Evolutionary conservation across 2,888 invertebrate genomes (phyloP), one percentile per base, ranked within the genome.

Genomic region (Noctua pronuba): DNA sequence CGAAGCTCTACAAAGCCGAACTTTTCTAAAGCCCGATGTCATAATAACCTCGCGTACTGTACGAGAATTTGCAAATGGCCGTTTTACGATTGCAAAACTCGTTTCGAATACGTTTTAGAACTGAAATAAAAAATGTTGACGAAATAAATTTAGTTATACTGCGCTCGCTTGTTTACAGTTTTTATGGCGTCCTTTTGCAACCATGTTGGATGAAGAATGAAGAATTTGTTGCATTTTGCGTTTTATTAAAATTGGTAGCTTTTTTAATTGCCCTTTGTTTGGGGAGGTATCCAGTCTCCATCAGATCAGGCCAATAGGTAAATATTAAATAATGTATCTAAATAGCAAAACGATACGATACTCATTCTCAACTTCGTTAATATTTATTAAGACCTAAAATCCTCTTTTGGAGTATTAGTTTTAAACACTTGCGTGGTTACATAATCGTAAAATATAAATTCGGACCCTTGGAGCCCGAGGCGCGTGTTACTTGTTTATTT

Each of bases 11-110:
- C 76, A 52, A 58, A 75, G 0, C 28, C 65, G 21, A 79, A 35
- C 18, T 66, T 35, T 24, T 76, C 44, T 16, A 66, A 82, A 82
- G 8, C 28, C 38, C 58, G 41, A 76, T 60, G 82, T 82, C 82
- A 76, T 60, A 52, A 75, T 76, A 79, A 66, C 58, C 77, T 46
- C 65, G 46, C 55, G 65, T 55, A 83, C 77, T 83, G 64, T 80
- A 79, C 86, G 82, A 82, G 73, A 86, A 86, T 83, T 84, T 80
- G 75, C 74, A 86, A 84, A 86, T 80, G 77, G 80, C 70, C 75
- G 67, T 83, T 92, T 92, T 92, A 91, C 88, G 91, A 91, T 87
- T 89, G 83, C 83, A 76, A 86, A 92, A 90, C 91, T 90, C 90
- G 79, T 88, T 89, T 84, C 85, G 82, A 89, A 92, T 89, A 89